phyloP scores from a whole-genome alignment of 2,797 vertebrate species.

The Parotocinclus haroldoi region DNA sequence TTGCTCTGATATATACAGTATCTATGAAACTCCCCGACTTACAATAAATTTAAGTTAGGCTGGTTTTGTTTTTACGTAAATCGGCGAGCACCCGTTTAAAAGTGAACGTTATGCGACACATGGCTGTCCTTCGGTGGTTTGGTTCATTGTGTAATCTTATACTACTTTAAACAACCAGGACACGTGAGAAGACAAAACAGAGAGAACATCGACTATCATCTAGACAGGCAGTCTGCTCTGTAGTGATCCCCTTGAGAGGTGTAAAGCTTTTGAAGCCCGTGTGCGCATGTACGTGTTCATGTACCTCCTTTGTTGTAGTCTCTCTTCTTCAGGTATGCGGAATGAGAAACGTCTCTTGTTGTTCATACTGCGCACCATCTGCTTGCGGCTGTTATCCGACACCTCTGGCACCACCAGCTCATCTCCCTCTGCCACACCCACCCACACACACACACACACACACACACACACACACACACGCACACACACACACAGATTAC shows the following conservation, averaged over 20 bases:
- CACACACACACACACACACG: constrained; percentile 21
- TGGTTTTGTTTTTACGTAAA: no score
- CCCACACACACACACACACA: constrained; percentile 6
- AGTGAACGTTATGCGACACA: no score
- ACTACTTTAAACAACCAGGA: no score
- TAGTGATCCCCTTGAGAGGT: not conserved
- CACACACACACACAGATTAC: constrained; percentile 6
- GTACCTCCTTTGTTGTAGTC: constrained; percentile 92
- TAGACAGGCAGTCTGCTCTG: not conserved
- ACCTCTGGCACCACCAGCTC: constrained; percentile 96
- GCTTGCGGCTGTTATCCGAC: constrained; percentile 95
- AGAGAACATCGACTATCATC: no score
- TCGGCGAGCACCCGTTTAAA: no score
- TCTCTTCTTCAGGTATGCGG: constrained; percentile 92
- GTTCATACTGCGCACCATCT: constrained; percentile 95
- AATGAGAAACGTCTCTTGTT: constrained; percentile 97
- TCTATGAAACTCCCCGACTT: no score
- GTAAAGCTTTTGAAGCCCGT: constrained; percentile 2
- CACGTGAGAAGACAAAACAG: no score
- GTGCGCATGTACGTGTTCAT: not conserved
- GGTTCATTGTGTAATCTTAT: no score
- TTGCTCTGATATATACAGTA: no score
- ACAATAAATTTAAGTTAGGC: no score
- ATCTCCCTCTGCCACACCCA: constrained; percentile 82
- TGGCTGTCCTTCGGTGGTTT: no score